Evolutionary conservation across 2,113 vertebrate species (phyloP), one percentile per base, ranked within the genome.

Genomic region (Raja brachyura): DNA sequence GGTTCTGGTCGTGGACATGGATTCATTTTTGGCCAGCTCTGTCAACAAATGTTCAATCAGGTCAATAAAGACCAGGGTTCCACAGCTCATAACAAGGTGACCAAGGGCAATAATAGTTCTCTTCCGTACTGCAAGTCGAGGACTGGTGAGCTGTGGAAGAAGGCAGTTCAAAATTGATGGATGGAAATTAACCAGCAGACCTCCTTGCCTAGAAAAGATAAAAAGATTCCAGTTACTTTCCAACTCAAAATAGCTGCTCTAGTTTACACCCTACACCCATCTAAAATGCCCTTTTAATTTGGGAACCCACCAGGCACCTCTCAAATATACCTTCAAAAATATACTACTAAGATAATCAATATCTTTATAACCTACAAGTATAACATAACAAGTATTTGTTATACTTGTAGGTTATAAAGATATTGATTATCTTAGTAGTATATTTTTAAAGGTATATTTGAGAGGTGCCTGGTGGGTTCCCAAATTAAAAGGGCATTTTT

Each of bases 61-160:
- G 93, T 99, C 99, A 94, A 99, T 98, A 96, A 99, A 99, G 94
- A 99, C 99, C 96, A 99, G 97, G 95, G 98, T 99, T 95, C 99
- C 98, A 93, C 98, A 99, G 95, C 98, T 99, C 98, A 99, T 99
- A 93, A 99, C 99, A 94, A 99, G 96, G 95, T 99, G 99, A 93
- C 98, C 99, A 96, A 99, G 98, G 95, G 99, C 99, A 96, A 99
- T 99, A 95, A 99, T 99, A 94, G 99, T 99, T 97, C 99, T 98
- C 98, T 99, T 99, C 94, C 99, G 98, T 94, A 99, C 98, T 76
- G 99, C 99, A 96, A 99, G 97, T 94, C 99, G 97, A 94, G 98
- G 98, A 94, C 98, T 99, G 95, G 99, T 99, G 96, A 99, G 97
- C 96, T 99, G 99, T 94, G 99, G 99, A 93, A 99, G 98, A 93